Base-by-base conservation (phyloP, 2,113 vertebrate genomes). In the Lagopus muta region DNA sequence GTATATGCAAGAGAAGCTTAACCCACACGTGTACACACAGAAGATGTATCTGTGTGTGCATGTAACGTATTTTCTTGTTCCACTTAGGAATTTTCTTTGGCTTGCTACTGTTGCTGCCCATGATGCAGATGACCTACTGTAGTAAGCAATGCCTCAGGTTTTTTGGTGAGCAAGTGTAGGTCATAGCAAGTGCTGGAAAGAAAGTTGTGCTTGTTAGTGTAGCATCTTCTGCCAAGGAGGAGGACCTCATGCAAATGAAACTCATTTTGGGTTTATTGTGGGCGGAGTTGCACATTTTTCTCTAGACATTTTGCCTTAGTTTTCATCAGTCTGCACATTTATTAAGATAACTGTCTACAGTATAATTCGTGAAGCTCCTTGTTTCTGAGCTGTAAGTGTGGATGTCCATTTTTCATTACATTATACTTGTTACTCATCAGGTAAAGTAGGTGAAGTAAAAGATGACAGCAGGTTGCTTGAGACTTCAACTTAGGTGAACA, bases 241-340 rank as follows among this genome's bases (percentile, higher is more conserved):
- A 93, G 65, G 60, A 90, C 82, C 83, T 96, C 79, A 86, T 95
- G 96, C 73, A 95, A 94, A 95, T 94, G 21, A 92, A 84, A 80
- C 84, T 95, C 96, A 92, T 96, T 96, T 96, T 94, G 86, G 93
- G 24, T 88, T 94, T 92, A 75, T 86, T 78, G 88, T 94, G 92
- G 94, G 91, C 48, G 48, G 84, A 93, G 54, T 88, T 94, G 86
- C 67, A 89, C 79, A 27, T 80, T 95, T 90, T 80, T 82, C 85
- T 81, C 80, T 66, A 86, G 91, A 96, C 73, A 38, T 96, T 57
- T 90, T 91, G 87, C 77, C 70, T 94, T 88, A 83, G 85, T 91
- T 91, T 96, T 88, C 72, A 45, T 89, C 85, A 65, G 10, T 94
- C 90, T 91, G 43, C 76, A 75, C 73, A 16, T 92, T 86, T 93